Percentiles rank a stretch among this genome's conserved stretches.
These are phyloP conservation scores for Pogona vitticeps DNA, from an alignment of 2,113 vertebrate species.

Conservation along the genomic window DNA sequence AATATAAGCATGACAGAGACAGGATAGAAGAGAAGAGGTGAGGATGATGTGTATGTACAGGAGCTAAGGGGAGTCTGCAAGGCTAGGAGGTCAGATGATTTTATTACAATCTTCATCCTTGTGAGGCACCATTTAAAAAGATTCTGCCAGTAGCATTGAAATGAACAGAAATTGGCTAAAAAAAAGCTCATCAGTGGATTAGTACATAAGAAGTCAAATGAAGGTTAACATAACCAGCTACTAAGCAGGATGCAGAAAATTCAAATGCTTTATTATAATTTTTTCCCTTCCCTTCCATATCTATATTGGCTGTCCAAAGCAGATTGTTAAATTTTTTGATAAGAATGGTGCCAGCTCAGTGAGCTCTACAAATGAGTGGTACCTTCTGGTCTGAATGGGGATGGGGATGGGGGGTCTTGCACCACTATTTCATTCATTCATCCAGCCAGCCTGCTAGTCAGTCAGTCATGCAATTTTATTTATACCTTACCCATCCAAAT, in stretches of 20 bases:
- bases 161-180: conserved; percentile 42
- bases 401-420: too few relatives aligned
- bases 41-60: conserved; percentile 2
- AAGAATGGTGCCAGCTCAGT: too few relatives aligned
- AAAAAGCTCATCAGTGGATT: conserved; percentile 51
- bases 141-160: conserved; percentile 30
- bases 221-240: conserved; percentile 42
- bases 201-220: conserved; percentile 49
- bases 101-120: conserved; percentile 57
- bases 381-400: too few relatives aligned
- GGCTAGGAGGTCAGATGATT: conserved; percentile 33
- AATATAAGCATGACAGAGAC: conserved; percentile 18
- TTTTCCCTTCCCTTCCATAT: not conserved
- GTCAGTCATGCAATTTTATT: too few relatives aligned
- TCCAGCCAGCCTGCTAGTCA: too few relatives aligned
- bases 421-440: too few relatives aligned
- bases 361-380: too few relatives aligned
- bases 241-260: conserved; percentile 29
- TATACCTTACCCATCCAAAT: too few relatives aligned
- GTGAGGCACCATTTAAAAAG: conserved; percentile 63
- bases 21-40: conserved; percentile 9
- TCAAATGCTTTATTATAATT: not conserved
- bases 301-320: not conserved
- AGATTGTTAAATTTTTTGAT: not conserved
- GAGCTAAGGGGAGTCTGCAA: conserved; percentile 28